Conservation (phyloP, 92 coral and sea anemone genomes). For the Metridium senile region DNA sequence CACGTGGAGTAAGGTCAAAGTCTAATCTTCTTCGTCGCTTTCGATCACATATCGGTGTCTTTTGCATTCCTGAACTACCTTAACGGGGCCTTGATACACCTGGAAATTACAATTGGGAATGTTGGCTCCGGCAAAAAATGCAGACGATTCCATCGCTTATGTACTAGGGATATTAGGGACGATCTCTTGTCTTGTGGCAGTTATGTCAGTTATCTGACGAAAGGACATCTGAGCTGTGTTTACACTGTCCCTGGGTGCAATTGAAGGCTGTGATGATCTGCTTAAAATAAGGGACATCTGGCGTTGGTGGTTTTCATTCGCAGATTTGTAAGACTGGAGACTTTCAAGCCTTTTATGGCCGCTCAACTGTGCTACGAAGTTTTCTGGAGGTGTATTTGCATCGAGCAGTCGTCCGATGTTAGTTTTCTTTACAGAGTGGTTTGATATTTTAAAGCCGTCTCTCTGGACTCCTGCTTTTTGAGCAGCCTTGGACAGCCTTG, state of each 20-base stretch:
- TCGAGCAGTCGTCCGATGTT: conserved; percentile 32
- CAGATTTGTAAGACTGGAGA: no score
- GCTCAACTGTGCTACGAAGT: conserved; percentile 47
- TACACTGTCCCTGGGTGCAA: not conserved
- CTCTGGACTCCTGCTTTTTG: conserved; percentile 21
- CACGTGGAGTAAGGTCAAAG: not conserved
- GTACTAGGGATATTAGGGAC: no score
- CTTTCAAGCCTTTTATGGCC: conserved; percentile 58
- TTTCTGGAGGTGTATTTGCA: conserved; percentile 38
- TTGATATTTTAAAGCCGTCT: conserved; percentile 23
- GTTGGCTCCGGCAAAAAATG: not conserved
- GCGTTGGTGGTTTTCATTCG: conserved; percentile 30
- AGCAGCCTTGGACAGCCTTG: no score
- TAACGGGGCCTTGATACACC: conserved; percentile 19
- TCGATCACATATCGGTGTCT: conserved; percentile 35
- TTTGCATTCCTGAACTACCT: conserved; percentile 24
- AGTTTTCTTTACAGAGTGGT: conserved; percentile 49
- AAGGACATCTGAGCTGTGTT: not conserved
- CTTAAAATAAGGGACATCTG: conserved; percentile 45
- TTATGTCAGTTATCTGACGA: not conserved
- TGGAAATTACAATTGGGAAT: conserved; percentile 8
- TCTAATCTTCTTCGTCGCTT: conserved; percentile 46
- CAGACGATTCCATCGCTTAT: not conserved
- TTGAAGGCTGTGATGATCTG: not conserved
- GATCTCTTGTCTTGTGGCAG: not conserved